Evolutionary conservation across 2,113 vertebrate species (phyloP).

Genomic region (Nesospiza acunhae): DNA sequence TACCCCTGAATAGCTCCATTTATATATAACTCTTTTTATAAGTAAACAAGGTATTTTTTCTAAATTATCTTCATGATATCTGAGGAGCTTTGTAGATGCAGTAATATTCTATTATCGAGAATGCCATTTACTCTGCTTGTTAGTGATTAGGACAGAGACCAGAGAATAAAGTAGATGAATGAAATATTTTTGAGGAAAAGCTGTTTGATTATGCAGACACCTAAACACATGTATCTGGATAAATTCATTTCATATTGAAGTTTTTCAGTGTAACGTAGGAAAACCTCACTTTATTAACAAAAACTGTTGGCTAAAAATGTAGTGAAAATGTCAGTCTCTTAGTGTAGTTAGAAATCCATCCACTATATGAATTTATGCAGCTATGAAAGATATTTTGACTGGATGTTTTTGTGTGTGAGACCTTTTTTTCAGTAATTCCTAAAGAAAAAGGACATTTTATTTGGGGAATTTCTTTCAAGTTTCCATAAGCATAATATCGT

Average conservation of each 20-base stretch:
- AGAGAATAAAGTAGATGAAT: neutral
- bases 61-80: neutral
- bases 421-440: neutral
- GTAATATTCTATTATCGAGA: neutral
- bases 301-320: neutral
- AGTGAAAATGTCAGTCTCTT: neutral
- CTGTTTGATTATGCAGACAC: neutral
- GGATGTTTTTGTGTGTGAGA: neutral
- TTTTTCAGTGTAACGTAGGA: neutral
- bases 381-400: neutral
- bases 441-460: neutral
- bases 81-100: neutral
- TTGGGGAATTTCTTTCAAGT: neutral
- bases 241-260: neutral
- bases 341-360: neutral
- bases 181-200: neutral
- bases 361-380: neutral
- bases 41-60: neutral
- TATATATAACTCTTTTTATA: neutral
- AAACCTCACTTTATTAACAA: neutral
- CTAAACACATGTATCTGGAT: neutral
- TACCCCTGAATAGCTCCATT: neutral
- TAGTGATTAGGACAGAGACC: neutral
- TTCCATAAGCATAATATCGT: neutral
- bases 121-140: neutral